phyloP scores from a whole-genome alignment of 1,140 invertebrate species.

The Tetragonula clypearis region DNA sequence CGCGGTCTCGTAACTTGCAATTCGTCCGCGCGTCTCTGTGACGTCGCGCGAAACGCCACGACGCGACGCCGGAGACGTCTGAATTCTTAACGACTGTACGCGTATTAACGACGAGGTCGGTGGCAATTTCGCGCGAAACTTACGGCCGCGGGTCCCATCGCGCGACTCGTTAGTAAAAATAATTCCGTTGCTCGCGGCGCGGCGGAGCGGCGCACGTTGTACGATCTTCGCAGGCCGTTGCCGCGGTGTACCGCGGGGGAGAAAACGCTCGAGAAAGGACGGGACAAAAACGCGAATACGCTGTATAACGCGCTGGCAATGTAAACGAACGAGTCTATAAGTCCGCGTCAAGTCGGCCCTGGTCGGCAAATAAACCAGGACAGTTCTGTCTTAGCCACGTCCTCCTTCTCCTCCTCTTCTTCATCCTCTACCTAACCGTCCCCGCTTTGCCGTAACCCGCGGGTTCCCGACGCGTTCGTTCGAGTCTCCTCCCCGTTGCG shows the following conservation, averaged over 20 bases:
- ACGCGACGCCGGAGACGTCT: conserved; percentile 26
- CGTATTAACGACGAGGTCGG: conserved; percentile 58
- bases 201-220: neutral
- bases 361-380: conserved; percentile 72
- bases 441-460: too few relatives aligned
- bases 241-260: neutral
- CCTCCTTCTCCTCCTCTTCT: neutral
- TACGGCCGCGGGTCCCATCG: conserved; percentile 59
- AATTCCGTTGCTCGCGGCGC: conserved; percentile 42
- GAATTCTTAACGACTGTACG: conserved; percentile 63
- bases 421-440: neutral
- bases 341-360: conserved; percentile 63
- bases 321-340: conserved; percentile 73
- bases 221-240: conserved; percentile 19
- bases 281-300: conserved; percentile 36
- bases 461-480: neutral
- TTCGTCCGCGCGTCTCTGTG: conserved; percentile 36
- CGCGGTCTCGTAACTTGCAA: conserved; percentile 56
- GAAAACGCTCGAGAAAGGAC: conserved; percentile 4
- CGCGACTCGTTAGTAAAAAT: conserved; percentile 70
- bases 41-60: neutral
- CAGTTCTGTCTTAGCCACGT: conserved; percentile 54
- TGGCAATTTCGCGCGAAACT: conserved; percentile 65
- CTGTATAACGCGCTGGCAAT: conserved; percentile 42
- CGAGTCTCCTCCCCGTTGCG: conserved; percentile 18